Evolutionary conservation across 1,140 invertebrate genomes (phyloP).

Genomic region (Acyrthosiphon pisum): DNA sequence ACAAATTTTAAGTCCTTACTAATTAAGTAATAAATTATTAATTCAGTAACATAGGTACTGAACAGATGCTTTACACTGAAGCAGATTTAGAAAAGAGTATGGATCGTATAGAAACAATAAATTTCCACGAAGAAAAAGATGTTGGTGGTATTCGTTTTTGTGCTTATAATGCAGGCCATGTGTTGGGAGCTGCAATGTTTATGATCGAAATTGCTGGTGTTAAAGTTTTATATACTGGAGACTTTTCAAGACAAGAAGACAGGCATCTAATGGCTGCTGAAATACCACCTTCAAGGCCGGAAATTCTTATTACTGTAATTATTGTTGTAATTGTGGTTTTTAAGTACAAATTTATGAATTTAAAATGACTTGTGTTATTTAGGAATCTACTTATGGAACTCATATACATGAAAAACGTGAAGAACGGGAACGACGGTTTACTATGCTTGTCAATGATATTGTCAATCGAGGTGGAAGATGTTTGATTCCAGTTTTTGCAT

Average conservation of each 20-base stretch:
- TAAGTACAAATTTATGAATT: constrained; percentile 41
- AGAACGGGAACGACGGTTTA: constrained; percentile 94
- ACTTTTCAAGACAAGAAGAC: constrained; percentile 98
- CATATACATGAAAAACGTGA: constrained; percentile 99
- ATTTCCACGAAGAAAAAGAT: constrained; percentile 98
- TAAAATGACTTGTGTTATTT: constrained; percentile 57
- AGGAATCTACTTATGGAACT: constrained; percentile 98
- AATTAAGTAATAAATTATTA: neutral
- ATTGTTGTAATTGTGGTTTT: neutral
- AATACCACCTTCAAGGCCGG: constrained; percentile 93
- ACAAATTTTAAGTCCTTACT: neutral
- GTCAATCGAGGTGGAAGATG: constrained; percentile 94
- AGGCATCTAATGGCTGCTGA: constrained; percentile 99
- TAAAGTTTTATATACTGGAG: constrained; percentile 95
- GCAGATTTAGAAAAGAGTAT: constrained; percentile 95
- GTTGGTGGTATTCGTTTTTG: constrained; percentile 96
- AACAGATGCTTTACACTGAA: constrained; percentile 98
- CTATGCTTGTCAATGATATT: constrained; percentile 93
- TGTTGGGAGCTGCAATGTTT: constrained; percentile 99
- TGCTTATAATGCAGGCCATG: constrained; percentile 99
- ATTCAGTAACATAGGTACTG: constrained; percentile 90
- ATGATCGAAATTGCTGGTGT: constrained; percentile 99
- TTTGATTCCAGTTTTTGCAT: constrained; percentile 97
- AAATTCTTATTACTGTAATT: constrained; percentile 91
- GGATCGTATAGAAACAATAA: constrained; percentile 98